These are phyloP conservation scores for Poeciliopsis infans DNA, from an alignment of 2,797 vertebrate species.

Conservation along the genomic window DNA sequence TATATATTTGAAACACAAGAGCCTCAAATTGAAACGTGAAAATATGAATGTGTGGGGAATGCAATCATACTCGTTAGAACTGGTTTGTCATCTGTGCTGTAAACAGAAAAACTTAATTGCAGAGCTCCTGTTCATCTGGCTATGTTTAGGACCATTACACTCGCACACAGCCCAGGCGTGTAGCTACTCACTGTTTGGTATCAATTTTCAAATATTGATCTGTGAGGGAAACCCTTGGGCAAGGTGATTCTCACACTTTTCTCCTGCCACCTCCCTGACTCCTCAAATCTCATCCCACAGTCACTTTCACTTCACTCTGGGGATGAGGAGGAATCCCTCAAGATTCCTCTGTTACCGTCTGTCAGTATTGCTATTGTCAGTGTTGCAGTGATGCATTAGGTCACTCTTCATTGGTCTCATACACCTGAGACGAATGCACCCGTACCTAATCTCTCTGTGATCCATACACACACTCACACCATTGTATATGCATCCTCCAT, in stretches of 20 bases:
- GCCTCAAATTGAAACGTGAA: neutral
- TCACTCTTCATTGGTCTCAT: constrained; percentile 33
- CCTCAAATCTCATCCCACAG: constrained; percentile 44
- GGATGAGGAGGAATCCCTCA: constrained; percentile 53
- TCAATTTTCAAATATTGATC: constrained; percentile 79
- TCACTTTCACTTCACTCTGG: constrained; percentile 45
- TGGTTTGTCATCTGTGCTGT: neutral
- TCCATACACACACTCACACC: constrained; percentile 16
- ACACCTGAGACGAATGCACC: constrained; percentile 19
- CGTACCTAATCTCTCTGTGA: constrained; percentile 8
- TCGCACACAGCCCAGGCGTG: constrained; percentile 18
- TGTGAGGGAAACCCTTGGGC: constrained; percentile 75
- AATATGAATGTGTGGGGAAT: neutral
- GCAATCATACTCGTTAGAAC: neutral
- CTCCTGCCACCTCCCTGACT: constrained; percentile 42
- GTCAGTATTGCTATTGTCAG: constrained; percentile 58
- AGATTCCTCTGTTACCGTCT: constrained; percentile 59
- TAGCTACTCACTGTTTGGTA: constrained; percentile 57
- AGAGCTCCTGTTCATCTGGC: constrained; percentile 49
- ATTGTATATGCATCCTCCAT: neutral
- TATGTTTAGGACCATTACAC: constrained; percentile 13
- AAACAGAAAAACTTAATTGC: constrained; percentile 23
- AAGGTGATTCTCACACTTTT: constrained; percentile 80
- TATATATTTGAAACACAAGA: neutral
- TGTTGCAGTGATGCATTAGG: constrained; percentile 58